Percentiles rank a stretch among this genome's conserved stretches.
Evolutionary conservation across 2,797 vertebrate species (phyloP).

Genomic region (Cyprinella venusta): DNA sequence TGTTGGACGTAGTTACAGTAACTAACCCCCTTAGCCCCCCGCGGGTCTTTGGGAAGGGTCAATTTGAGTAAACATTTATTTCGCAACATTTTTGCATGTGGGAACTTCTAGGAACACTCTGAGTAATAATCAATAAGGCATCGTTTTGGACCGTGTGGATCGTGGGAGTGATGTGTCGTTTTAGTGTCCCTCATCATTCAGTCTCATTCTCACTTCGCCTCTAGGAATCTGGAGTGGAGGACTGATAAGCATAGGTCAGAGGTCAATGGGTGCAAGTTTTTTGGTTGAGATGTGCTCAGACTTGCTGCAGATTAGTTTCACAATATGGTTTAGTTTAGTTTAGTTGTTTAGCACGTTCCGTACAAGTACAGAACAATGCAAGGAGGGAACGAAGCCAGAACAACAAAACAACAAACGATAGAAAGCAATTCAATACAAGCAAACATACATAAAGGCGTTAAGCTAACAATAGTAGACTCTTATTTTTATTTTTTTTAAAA

Average conservation of each 20-base stretch:
- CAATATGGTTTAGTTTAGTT: neutral
- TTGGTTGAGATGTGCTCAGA: too few relatives aligned
- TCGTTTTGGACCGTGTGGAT: conserved; percentile 44
- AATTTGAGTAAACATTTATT: neutral
- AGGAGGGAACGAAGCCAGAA: too few relatives aligned
- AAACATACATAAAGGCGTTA: too few relatives aligned
- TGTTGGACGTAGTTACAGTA: neutral
- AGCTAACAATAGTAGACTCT: too few relatives aligned
- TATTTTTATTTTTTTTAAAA: too few relatives aligned
- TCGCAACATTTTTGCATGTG: neutral
- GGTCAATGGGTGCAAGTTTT: conserved; percentile 58
- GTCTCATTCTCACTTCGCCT: conserved; percentile 61
- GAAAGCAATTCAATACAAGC: too few relatives aligned
- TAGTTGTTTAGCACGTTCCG: too few relatives aligned
- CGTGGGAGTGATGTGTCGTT: conserved; percentile 31
- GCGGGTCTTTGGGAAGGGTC: neutral
- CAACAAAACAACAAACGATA: too few relatives aligned
- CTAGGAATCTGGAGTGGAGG: conserved; percentile 67
- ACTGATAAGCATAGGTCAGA: conserved; percentile 56
- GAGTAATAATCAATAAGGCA: conserved; percentile 17
- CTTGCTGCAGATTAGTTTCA: conserved; percentile 7
- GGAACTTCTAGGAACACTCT: neutral
- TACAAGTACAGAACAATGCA: too few relatives aligned
- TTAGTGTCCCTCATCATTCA: conserved; percentile 50
- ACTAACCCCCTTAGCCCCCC: neutral